Evolutionary conservation across 2,888 invertebrate species (phyloP).

Genomic region (Sylvicola cinctus): DNA sequence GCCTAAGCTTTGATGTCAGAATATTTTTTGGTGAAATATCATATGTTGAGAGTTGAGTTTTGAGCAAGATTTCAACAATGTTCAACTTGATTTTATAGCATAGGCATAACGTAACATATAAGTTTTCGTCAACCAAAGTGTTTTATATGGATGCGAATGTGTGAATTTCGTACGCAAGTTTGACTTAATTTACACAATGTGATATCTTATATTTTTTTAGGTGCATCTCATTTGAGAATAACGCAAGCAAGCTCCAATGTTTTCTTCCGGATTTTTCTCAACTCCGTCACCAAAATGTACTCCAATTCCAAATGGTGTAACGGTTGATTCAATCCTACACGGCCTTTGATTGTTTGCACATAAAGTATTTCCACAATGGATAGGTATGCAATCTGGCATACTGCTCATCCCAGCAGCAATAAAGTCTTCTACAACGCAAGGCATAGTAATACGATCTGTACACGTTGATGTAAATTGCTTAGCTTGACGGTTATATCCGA

Average conservation of each 20-base stretch:
- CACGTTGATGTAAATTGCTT: constrained; percentile 28
- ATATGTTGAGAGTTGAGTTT: too few relatives aligned
- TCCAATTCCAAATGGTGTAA: constrained; percentile 56
- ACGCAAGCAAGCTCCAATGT: constrained; percentile 57
- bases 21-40: too few relatives aligned
- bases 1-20: too few relatives aligned
- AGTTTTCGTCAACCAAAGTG: too few relatives aligned
- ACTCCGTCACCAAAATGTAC: constrained; percentile 53
- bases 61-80: too few relatives aligned
- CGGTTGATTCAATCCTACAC: constrained; percentile 47
- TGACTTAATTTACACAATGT: too few relatives aligned
- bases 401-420: constrained; percentile 40
- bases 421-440: constrained; percentile 69
- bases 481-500: background rate
- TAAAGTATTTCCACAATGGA: constrained; percentile 56
- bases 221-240: constrained; percentile 52
- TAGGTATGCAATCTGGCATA: constrained; percentile 42
- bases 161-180: too few relatives aligned
- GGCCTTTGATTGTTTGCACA: constrained; percentile 30
- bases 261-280: constrained; percentile 54
- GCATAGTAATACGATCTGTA: constrained; percentile 52
- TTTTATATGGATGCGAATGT: too few relatives aligned
- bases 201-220: too few relatives aligned
- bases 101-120: too few relatives aligned
- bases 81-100: too few relatives aligned